A percentile compares a stretch with the other conserved stretches of the same genome.
These are phyloP conservation scores for Leptopilina clavipes DNA, from an alignment of 1,140 invertebrate species.

Conservation along the genomic window DNA sequence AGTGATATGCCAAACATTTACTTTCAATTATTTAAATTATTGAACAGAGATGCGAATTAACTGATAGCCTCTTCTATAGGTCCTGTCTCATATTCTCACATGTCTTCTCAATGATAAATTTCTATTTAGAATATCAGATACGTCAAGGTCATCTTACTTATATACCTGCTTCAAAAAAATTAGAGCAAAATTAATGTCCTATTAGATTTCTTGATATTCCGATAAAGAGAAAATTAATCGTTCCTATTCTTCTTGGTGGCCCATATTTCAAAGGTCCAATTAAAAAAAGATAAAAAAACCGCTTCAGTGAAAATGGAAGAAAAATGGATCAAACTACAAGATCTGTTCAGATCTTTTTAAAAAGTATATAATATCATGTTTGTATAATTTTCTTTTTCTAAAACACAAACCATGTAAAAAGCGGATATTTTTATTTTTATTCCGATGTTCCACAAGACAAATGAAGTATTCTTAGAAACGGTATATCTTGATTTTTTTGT, in stretches of 20 bases:
- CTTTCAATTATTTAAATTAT: conserved; percentile 32
- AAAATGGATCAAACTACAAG: neutral
- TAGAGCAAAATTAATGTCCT: conserved; percentile 34
- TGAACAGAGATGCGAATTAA: conserved; percentile 24
- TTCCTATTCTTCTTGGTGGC: conserved; percentile 11
- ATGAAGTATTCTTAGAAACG: neutral
- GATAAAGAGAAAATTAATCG: conserved; percentile 26
- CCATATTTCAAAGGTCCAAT: conserved; percentile 18
- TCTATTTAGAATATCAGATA: conserved; percentile 19
- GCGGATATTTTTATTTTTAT: neutral
- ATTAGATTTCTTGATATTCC: conserved; percentile 18
- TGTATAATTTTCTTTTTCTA: neutral
- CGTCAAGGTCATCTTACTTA: neutral
- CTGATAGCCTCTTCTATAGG: neutral
- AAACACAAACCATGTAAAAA: neutral
- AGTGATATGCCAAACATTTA: conserved; percentile 13
- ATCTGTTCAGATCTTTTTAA: neutral
- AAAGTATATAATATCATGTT: neutral
- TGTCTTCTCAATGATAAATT: conserved; percentile 25
- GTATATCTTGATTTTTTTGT: neutral
- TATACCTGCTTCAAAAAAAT: conserved; percentile 28
- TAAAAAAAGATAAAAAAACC: neutral
- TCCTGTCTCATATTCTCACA: conserved; percentile 2
- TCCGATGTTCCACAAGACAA: no score
- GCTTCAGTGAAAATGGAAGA: neutral